Percentiles rank a stretch among this genome's conserved stretches.
Conservation (phyloP, 1,140 invertebrate genomes). For the Drosophila sproati region DNA sequence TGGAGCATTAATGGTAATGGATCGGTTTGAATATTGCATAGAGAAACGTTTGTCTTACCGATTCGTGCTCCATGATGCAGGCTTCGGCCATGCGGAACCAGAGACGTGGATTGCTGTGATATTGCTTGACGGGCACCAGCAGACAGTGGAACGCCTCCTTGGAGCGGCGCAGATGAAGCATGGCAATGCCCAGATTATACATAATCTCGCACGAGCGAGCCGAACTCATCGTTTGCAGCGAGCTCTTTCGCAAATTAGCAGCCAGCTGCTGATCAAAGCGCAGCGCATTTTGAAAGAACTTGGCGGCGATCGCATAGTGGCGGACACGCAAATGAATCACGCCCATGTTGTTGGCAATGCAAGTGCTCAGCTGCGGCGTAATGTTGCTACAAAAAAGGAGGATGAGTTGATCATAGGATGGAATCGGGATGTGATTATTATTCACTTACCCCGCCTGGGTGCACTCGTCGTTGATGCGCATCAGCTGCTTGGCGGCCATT, state of each 20-base stretch:
- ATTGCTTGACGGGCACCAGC: slow-evolving; percentile 93
- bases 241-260: slow-evolving; percentile 80
- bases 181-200: slow-evolving; percentile 95
- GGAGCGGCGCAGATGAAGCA: slow-evolving; percentile 92
- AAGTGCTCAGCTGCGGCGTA: slow-evolving; percentile 88
- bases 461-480: slow-evolving; percentile 83
- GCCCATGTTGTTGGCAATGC: slow-evolving; percentile 95
- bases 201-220: slow-evolving; percentile 92
- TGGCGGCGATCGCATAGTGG: slow-evolving; percentile 93
- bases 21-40: not conserved
- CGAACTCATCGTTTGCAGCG: slow-evolving; percentile 71
- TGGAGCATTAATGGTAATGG: not conserved
- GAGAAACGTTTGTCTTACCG: slow-evolving; percentile 84
- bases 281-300: slow-evolving; percentile 94
- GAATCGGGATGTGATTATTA: not conserved
- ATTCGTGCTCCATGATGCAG: slow-evolving; percentile 91
- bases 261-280: slow-evolving; percentile 90
- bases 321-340: slow-evolving; percentile 94
- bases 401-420: not conserved
- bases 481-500: slow-evolving; percentile 86
- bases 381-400: slow-evolving; percentile 84
- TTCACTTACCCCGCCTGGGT: slow-evolving; percentile 56
- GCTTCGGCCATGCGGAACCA: slow-evolving; percentile 98
- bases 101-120: slow-evolving; percentile 94
- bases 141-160: slow-evolving; percentile 96